Base-by-base conservation (phyloP, 1,140 invertebrate genomes). In the Trialeurodes vaporariorum region DNA sequence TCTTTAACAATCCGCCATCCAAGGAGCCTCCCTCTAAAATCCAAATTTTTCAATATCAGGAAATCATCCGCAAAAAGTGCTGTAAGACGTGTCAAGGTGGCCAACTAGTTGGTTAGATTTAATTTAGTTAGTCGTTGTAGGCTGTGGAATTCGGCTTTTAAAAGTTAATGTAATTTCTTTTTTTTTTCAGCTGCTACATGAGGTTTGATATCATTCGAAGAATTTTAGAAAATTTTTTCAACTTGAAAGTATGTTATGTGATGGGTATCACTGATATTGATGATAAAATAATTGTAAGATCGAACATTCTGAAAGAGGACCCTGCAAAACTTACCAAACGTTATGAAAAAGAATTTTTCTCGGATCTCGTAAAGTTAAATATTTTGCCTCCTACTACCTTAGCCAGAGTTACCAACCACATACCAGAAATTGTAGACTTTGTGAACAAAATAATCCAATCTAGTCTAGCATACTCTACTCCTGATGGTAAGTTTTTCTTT, bases 221-320 rank as follows among this genome's bases (percentile, higher is more conserved):
- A 75, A 91, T 96, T 73, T 74, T 97, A 59, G 82, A 83, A 67
- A 80, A 87, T 65, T 84, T 89, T 75, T 93, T 93, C 72, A 84
- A 89, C 70, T 81, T 92, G 22, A 87, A 91, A 77, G 79, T 94
- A 21, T 79, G 94, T 24, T 84, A 87, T 1, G 85, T 88, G 0
- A 93, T 96, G 90, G 92, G 94, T 69, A 86, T 98, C 23, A 98
- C 94, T 0, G 92, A 98, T 79, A 91, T 98, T 67, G 94, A 98
- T 82, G 93, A 97, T 77, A 98, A 97, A 82, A 96, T 98, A 68
- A 96, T 98, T 49, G 82, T 79, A 61, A 85, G 82, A 74, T 84
- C 89, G 1, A 79, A 81, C 1, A 79, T 85, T 67, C 79, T 81
- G 0, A 81, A 83, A 23, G 77, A 77, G 26, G 75, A 84, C 66